Percentiles rank a stretch among this genome's conserved stretches.
Conservation (phyloP, 2,797 vertebrate genomes). For the Numenius phaeopus region DNA sequence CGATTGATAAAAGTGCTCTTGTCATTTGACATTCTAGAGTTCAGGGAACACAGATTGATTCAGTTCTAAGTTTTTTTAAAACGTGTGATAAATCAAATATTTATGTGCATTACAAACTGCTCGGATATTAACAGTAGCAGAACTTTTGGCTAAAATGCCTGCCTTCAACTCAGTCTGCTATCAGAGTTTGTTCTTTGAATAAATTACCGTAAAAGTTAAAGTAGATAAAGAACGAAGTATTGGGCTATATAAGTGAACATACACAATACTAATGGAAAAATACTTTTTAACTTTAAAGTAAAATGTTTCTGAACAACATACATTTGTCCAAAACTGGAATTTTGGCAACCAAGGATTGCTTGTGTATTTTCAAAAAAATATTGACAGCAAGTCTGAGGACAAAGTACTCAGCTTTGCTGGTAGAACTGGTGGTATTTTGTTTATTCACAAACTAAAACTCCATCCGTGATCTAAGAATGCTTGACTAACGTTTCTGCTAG, state of each 20-base stretch:
- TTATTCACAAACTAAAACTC: constrained; percentile 15
- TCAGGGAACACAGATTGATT: constrained; percentile 47
- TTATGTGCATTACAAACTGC: constrained; percentile 4
- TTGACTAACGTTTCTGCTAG: constrained; percentile 48
- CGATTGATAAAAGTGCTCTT: constrained; percentile 16
- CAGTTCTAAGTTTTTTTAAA: constrained; percentile 31
- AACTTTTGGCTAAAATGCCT: constrained; percentile 48
- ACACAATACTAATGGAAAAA: not conserved
- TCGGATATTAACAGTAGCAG: constrained; percentile 51
- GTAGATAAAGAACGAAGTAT: not conserved
- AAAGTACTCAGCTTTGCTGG: constrained; percentile 24
- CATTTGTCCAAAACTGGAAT: constrained; percentile 7
- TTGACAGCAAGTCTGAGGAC: constrained; percentile 46
- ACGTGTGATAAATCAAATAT: constrained; percentile 27
- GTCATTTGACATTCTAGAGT: constrained; percentile 20
- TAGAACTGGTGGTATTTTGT: not conserved
- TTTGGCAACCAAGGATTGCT: constrained; percentile 19
- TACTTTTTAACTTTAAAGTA: constrained; percentile 6
- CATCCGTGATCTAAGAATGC: not conserved
- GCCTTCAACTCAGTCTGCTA: constrained; percentile 33
- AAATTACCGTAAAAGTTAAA: constrained; percentile 10
- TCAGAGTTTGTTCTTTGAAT: not conserved
- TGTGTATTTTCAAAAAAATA: constrained; percentile 25
- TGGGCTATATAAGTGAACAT: constrained; percentile 1
- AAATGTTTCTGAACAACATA: constrained; percentile 19